Evolutionary conservation across 2,797 vertebrate species (phyloP), one percentile per base, ranked within the genome.

Genomic region (Melanotaenia nigrans): DNA sequence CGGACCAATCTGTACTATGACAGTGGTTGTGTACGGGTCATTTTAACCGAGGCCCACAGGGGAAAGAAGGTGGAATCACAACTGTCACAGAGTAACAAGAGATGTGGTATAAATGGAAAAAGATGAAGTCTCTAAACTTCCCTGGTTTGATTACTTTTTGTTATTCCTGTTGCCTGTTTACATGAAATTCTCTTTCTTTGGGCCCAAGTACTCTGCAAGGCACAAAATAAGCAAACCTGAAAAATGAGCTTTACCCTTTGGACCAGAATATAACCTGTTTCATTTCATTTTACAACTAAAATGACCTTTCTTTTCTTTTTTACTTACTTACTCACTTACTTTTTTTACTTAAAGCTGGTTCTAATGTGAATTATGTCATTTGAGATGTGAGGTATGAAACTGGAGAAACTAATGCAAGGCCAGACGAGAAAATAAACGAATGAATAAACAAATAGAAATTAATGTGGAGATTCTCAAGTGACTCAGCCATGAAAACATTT

Each of bases 401-500:
- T 22, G 18, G 20, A 36, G 53, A 61, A 71, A 77, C 28, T 55
- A 51, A 42, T 13, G 18, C 9, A 16, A 12, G 32, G 64, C 28
- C 1, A 38, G 22, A 53, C 1, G 22, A 30, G 30, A 38, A 61
- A 79, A 77, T 56, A 54, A 66, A 62, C 36, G 20, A 71, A 63
- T 63, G 16, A 74, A 76, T 69, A 67, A 65, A 77, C 47, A 83
- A 78, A 71, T 42, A 58, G 4, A 59, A 69, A 69, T 77, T 56
- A 65, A 81, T 71, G 58, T 32, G 66, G 14, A 49, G 60, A 62
- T 42, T 82, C 73, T 81, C 61, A 57, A 83, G 65, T 75, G 78
- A 87, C 82, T 80, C 79, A 74, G 85, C 71, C 85, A 71, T 84
- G 57, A 73, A 87, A 91, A 84, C 33, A 47, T 68, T 83, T 83